Evolutionary conservation across 2,888 invertebrate genomes (phyloP), one percentile per base, ranked within the genome.

Genomic region (Athalia circularis): DNA sequence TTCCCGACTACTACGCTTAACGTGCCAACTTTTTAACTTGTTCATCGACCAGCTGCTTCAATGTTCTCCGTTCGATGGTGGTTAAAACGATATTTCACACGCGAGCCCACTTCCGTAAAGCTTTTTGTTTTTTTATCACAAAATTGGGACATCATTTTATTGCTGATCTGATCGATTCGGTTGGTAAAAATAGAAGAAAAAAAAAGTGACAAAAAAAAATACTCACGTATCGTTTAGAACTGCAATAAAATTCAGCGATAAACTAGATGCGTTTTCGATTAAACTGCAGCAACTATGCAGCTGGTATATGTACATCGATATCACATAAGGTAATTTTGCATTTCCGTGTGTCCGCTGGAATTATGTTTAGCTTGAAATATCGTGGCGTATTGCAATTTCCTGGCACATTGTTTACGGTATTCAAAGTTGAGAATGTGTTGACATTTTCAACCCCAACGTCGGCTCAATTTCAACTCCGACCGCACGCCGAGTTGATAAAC

Each of bases 381-480:
- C 72, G 47, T 8, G 72, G 59, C 59, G 59, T 57, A 75, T 75
- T 50, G 75, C 62, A 47, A 75, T 62, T 75, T 64, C 54, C 64
- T 52, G n/a, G 52, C 43, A 52, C 62, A 62, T 75, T 62, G 62
- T 50, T 75, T 47, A 6, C 52, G 29, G 29, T 64, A 48, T 64
- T 75, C 61, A 64, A 64, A 75, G 75, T 75, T 64, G 75, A 64
- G 61, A 75, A 62, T 75, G 29, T 62, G 62, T 50, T 75, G 75
- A 75, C 62, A 75, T 62, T 75, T 75, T 52, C 75, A 50, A 64
- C 15, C 64, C 62, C 50, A 45, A 75, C 75, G 48, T 48, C 59
- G 75, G 62, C 61, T 50, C 62, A 29, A 52, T 62, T 75, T 50
- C 72, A 59, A 57, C 59, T 6, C 72, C 29, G 47, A 57, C 57